Evolutionary conservation across 2,113 vertebrate species (phyloP).

Genomic region (Tenrec ecaudatus): DNA sequence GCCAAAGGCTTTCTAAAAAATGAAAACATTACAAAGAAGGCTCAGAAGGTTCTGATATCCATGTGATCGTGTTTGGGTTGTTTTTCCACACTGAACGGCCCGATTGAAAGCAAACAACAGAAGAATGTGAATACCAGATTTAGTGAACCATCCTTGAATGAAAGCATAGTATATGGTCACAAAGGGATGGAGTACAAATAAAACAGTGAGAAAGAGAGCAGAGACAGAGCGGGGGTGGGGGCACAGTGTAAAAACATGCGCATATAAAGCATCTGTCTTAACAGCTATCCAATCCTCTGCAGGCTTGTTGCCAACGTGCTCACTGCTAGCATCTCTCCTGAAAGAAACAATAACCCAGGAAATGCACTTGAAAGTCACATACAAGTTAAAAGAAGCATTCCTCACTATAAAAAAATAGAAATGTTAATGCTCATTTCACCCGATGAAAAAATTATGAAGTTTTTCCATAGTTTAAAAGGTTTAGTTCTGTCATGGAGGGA

Average conservation of each 20-base stretch:
- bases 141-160: neutral
- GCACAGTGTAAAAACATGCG: neutral
- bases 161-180: neutral
- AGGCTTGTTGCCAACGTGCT: neutral
- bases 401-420: neutral
- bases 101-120: neutral
- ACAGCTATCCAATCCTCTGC: neutral
- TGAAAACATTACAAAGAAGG: neutral
- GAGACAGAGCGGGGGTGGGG: neutral
- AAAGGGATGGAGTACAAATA: neutral
- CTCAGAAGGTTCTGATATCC: neutral
- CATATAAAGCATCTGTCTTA: neutral
- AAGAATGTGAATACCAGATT: neutral
- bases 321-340: neutral
- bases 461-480: neutral
- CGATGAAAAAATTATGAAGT: neutral
- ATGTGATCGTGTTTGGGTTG: neutral
- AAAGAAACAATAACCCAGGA: neutral
- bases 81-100: neutral
- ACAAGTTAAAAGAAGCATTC: neutral
- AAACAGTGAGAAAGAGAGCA: neutral
- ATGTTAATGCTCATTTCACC: neutral
- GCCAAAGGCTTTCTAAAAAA: slow-evolving; percentile 13
- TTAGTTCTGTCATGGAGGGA: neutral
- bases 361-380: neutral